Conservation (phyloP, 2,888 invertebrate genomes). For the Abrostola triplasia region DNA sequence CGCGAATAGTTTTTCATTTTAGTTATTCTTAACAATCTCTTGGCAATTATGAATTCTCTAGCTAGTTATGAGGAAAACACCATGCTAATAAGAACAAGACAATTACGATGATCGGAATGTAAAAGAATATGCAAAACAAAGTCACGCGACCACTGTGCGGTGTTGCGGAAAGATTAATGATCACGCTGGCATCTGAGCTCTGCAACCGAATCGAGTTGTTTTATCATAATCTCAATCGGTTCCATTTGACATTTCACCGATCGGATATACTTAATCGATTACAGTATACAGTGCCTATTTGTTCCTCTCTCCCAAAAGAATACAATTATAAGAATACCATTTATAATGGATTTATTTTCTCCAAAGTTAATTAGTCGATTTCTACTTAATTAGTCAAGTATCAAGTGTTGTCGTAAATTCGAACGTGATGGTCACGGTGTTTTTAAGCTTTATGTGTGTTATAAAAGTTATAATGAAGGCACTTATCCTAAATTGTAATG, state of each 20-base stretch:
- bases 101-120: slow-evolving; percentile 51
- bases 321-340: too few relatives aligned
- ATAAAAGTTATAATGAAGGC: too few relatives aligned
- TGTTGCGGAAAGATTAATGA: slow-evolving; percentile 51
- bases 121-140: slow-evolving; percentile 52
- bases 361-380: background rate
- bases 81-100: slow-evolving; percentile 26
- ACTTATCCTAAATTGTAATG: background rate
- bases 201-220: slow-evolving; percentile 5
- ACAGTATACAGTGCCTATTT: background rate
- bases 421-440: too few relatives aligned
- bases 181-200: slow-evolving; percentile 31
- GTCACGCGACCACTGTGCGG: slow-evolving; percentile 46
- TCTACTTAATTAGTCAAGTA: too few relatives aligned
- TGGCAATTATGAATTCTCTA: slow-evolving; percentile 22
- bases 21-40: slow-evolving; percentile 13
- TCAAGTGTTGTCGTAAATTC: background rate
- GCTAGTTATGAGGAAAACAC: slow-evolving; percentile 41
- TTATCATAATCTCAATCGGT: slow-evolving; percentile 11
- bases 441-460: too few relatives aligned
- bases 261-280: background rate
- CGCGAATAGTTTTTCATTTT: too few relatives aligned
- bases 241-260: slow-evolving; percentile 3
- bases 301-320: background rate
- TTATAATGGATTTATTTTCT: slow-evolving; percentile 4